Percentiles rank a stretch among this genome's conserved stretches.
Conservation (phyloP, 2,888 invertebrate genomes). For the Dicycla oo region DNA sequence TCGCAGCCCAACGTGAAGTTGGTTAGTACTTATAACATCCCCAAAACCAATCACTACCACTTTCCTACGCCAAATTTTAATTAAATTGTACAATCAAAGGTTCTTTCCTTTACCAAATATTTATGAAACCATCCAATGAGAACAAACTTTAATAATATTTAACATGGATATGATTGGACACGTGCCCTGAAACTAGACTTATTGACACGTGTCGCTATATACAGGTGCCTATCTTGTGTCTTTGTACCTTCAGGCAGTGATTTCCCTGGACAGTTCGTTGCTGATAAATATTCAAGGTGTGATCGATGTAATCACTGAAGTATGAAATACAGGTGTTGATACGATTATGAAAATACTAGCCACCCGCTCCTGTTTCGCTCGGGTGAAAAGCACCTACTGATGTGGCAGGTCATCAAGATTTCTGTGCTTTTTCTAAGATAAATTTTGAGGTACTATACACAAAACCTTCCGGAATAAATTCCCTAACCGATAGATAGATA, state of each 20-base stretch:
- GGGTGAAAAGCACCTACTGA: neutral
- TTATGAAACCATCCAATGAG: neutral
- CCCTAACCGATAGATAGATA: too few relatives aligned
- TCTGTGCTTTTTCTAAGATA: neutral
- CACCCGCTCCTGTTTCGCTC: neutral
- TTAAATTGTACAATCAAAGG: neutral
- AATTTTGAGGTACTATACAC: neutral
- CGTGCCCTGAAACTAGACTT: constrained; percentile 4
- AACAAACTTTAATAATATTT: constrained; percentile 16
- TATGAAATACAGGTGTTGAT: constrained; percentile 4
- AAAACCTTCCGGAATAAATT: neutral
- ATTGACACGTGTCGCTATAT: constrained; percentile 8
- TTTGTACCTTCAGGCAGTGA: constrained; percentile 1
- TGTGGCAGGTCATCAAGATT: neutral
- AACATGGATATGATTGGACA: constrained; percentile 1
- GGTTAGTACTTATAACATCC: neutral
- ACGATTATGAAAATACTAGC: neutral
- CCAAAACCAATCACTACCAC: neutral
- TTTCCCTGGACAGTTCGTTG: constrained; percentile 44
- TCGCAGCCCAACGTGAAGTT: neutral
- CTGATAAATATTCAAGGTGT: constrained; percentile 21
- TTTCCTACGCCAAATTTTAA: neutral
- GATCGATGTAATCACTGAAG: constrained; percentile 12
- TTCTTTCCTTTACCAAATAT: neutral
- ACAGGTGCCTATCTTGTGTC: neutral